Conservation (phyloP, 2,888 invertebrate species). For the Thyatira batis region DNA sequence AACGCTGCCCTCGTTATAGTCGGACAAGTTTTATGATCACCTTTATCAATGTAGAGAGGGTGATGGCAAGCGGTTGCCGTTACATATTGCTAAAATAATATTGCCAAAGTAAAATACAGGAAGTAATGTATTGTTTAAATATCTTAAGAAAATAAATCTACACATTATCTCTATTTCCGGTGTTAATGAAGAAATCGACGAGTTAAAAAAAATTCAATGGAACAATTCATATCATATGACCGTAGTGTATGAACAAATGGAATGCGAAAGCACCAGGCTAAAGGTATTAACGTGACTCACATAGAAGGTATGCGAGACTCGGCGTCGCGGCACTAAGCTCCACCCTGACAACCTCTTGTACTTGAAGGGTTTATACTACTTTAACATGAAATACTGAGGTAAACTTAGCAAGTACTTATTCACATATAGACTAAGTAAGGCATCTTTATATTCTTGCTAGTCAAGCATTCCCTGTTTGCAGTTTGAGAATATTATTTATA, state of each 20-base stretch:
- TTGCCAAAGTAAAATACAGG: background rate
- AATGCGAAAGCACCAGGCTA: conserved; percentile 67
- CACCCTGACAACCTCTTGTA: conserved; percentile 37
- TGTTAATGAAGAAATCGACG: background rate
- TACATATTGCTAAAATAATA: background rate
- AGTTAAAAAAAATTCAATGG: conserved; percentile 13
- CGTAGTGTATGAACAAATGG: conserved; percentile 43
- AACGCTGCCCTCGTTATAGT: conserved; percentile 46
- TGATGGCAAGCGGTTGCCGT: conserved; percentile 18
- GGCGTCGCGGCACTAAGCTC: conserved; percentile 46
- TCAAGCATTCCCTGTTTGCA: background rate
- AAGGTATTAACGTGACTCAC: conserved; percentile 67
- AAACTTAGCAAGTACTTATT: background rate
- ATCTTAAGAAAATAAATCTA: background rate
- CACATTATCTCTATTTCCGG: conserved; percentile 7
- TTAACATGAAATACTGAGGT: background rate
- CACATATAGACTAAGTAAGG: background rate
- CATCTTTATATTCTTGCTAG: background rate
- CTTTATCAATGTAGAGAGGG: conserved; percentile 30
- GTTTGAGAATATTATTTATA: background rate
- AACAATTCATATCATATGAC: conserved; percentile 10
- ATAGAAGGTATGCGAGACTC: conserved; percentile 64
- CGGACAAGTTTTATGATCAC: conserved; percentile 48
- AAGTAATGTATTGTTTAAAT: background rate
- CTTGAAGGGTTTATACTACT: conserved; percentile 13